Conservation (phyloP, 2,888 invertebrate genomes). For the Hedychridium roseum region DNA sequence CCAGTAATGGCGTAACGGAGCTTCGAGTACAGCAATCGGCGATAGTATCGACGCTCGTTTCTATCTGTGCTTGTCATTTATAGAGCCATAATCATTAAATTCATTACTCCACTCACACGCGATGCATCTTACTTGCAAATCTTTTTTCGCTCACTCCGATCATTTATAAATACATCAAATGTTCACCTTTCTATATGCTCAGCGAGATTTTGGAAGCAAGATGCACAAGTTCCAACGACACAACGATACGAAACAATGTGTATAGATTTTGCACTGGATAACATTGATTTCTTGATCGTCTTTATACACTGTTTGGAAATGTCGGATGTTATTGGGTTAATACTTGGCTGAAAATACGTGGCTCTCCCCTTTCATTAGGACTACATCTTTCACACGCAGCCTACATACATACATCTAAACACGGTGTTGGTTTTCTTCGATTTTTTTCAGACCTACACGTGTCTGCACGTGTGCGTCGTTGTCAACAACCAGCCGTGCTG, state of each 20-base stretch:
- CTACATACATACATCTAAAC: constrained; percentile 6
- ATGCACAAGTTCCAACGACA: no score
- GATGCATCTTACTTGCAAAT: no score
- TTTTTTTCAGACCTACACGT: constrained; percentile 82
- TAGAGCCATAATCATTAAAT: no score
- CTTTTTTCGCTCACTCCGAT: not conserved
- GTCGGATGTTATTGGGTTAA: no score
- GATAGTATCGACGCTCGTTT: not conserved
- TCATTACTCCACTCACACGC: no score
- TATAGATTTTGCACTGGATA: no score
- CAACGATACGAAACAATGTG: no score
- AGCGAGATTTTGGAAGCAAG: no score
- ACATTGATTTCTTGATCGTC: no score
- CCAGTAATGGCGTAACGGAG: not conserved
- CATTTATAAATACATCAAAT: constrained; percentile 13
- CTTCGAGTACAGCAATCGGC: not conserved
- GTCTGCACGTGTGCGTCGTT: constrained; percentile 86
- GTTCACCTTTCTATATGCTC: constrained; percentile 13
- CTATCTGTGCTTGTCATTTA: not conserved
- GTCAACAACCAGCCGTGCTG: constrained; percentile 87
- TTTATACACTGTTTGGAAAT: no score
- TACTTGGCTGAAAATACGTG: no score
- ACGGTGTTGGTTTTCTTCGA: constrained; percentile 41
- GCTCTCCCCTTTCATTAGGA: constrained; percentile 9
- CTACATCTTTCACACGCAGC: not conserved